Base-by-base conservation (phyloP, 2,888 invertebrate genomes). In the Patella caerulea region DNA sequence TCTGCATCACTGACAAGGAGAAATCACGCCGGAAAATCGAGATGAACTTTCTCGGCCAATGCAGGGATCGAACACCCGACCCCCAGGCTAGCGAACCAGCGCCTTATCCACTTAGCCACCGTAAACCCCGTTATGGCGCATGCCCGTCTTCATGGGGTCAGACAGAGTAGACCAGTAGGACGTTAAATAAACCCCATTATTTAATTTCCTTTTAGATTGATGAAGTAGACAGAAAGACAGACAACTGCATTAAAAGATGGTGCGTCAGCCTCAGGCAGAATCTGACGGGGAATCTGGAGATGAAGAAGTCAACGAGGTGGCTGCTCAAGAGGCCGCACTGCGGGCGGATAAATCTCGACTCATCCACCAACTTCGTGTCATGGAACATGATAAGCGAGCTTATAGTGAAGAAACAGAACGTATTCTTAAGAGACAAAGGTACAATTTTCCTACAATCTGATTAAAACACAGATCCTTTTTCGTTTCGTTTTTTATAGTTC, bases 331-430 rank as follows among this genome's bases (percentile, higher is more conserved):
- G 45, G 84, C 75, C 4, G 79, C 83, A 86, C 94, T 95, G 88
- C 95, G 95, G 88, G 94, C 95, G 79, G 96, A 97, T 90, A 93
- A 96, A 86, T 93, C 94, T 17, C 94, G 96, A 82, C 91, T 97
- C 59, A 95, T 95, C 84, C 93, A 96, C 88, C 96, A 96, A 93
- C 95, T 95, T 88, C 93, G 95, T 24, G 95, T 96, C 83, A 95
- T 96, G 95, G 95, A 96, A 91, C 94, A 95, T 79, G 95, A 96
- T 89, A 93, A 95, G 2, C 93, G 93, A 14, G 93, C 94, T 0
- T 95, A 95, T 87, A 93, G 93, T 74, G 94, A 94, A 86, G 94
- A 95, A 87, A 94, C 94, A 24, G 94, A 94, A 83, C 93, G 94
- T 1, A 94, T 94, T 45, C 82, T 92, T 34, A 81, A 85, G 34